phyloP scores from a whole-genome alignment of 2,888 invertebrate genomes.

The Harpalus rufipes region DNA sequence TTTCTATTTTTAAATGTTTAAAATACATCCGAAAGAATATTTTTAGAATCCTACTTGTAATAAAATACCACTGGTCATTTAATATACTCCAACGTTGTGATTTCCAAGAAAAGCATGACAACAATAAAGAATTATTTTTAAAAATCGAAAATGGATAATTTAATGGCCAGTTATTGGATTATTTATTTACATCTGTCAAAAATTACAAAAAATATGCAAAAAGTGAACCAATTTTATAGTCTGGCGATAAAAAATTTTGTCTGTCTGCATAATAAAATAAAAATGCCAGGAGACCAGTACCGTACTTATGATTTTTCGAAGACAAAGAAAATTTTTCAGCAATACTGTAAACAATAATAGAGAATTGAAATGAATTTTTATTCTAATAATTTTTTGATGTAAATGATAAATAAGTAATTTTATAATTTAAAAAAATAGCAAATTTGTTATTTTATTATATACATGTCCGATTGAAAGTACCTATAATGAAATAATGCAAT shows the following conservation, averaged over 20 bases:
- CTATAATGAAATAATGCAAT: too few relatives aligned
- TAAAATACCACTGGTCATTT: background rate
- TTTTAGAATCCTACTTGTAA: background rate
- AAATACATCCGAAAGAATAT: too few relatives aligned
- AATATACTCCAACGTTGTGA: background rate
- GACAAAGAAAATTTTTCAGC: constrained; percentile 11
- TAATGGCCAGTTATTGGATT: constrained; percentile 28
- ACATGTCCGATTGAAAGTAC: too few relatives aligned
- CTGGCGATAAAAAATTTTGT: constrained; percentile 37
- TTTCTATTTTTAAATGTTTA: too few relatives aligned
- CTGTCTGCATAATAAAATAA: constrained; percentile 51
- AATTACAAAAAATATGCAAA: constrained; percentile 22
- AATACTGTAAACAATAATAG: background rate
- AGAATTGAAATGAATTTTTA: background rate
- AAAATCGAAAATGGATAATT: constrained; percentile 6
- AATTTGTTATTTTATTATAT: too few relatives aligned
- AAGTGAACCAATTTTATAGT: constrained; percentile 49
- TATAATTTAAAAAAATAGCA: too few relatives aligned
- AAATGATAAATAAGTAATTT: too few relatives aligned
- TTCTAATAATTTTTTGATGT: too few relatives aligned
- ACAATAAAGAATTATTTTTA: background rate
- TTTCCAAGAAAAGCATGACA: background rate
- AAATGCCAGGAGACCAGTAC: constrained; percentile 21
- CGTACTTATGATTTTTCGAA: constrained; percentile 12
- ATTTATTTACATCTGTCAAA: constrained; percentile 35